Evolutionary conservation across 2,888 invertebrate genomes (phyloP).

Genomic region (Hypena proboscidalis): DNA sequence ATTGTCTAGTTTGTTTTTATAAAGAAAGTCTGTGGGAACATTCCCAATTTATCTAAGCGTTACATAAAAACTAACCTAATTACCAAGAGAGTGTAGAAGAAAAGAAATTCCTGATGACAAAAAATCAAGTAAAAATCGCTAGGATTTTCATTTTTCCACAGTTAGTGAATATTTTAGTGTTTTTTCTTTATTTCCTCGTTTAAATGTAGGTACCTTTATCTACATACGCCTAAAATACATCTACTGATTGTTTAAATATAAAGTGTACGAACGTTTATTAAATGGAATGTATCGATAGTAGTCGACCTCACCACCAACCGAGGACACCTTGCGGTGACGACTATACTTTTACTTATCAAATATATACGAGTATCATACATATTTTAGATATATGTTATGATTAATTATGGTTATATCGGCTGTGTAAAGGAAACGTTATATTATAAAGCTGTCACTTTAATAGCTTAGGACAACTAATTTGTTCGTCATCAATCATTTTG

Average conservation of each 20-base stretch:
- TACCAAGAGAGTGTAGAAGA: background rate
- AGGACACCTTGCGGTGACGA: constrained; percentile 64
- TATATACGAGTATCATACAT: constrained; percentile 8
- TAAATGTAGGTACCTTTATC: too few relatives aligned
- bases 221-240: too few relatives aligned
- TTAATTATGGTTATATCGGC: constrained; percentile 14
- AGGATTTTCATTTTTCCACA: too few relatives aligned
- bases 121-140: too few relatives aligned
- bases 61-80: background rate
- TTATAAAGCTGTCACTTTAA: constrained; percentile 5
- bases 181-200: too few relatives aligned
- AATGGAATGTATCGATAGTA: constrained; percentile 70
- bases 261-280: constrained; percentile 1
- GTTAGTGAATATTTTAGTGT: too few relatives aligned
- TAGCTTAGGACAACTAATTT: background rate
- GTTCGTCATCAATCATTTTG: constrained; percentile 3
- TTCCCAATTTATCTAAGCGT: too few relatives aligned
- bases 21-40: too few relatives aligned
- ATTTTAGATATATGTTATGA: constrained; percentile 5
- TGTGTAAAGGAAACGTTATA: constrained; percentile 5
- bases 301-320: constrained; percentile 73
- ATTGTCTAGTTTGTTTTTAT: too few relatives aligned
- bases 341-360: constrained; percentile 61
- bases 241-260: constrained; percentile 7
- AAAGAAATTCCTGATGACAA: background rate